phyloP scores from a whole-genome alignment of 2,888 invertebrate genomes.

The Eumerus sabulonum region DNA sequence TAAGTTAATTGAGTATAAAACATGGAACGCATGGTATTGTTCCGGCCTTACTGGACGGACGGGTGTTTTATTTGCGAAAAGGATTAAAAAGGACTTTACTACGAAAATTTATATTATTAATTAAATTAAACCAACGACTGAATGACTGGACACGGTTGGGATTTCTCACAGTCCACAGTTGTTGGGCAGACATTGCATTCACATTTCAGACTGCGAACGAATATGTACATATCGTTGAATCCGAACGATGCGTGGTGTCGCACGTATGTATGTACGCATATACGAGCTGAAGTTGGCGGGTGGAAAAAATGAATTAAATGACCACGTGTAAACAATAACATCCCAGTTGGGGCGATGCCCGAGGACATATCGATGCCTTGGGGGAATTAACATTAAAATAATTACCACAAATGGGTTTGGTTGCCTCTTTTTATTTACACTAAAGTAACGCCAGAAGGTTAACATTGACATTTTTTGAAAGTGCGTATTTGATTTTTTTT shows the following conservation, averaged over 20 bases:
- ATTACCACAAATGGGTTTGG: constrained; percentile 77
- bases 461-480: too few species aligned
- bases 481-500: too few species aligned
- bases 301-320: constrained; percentile 59
- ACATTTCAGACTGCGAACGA: constrained; percentile 23
- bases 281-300: constrained; percentile 2
- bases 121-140: constrained; percentile 63
- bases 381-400: constrained; percentile 77
- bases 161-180: constrained; percentile 29
- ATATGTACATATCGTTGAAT: constrained; percentile 27
- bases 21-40: constrained; percentile 10
- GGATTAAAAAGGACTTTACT: constrained; percentile 62
- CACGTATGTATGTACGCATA: constrained; percentile 19
- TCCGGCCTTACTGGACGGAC: constrained; percentile 31
- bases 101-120: constrained; percentile 66
- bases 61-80: constrained; percentile 54
- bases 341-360: constrained; percentile 70
- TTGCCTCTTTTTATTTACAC: background rate
- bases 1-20: constrained; percentile 63
- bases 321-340: constrained; percentile 58
- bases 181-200: constrained; percentile 35
- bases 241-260: constrained; percentile 11
- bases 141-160: constrained; percentile 57
- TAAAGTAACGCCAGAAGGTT: too few species aligned
- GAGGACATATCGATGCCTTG: constrained; percentile 70